phyloP scores from a whole-genome alignment of 2,113 vertebrate genomes.

The Lepus americanus region DNA sequence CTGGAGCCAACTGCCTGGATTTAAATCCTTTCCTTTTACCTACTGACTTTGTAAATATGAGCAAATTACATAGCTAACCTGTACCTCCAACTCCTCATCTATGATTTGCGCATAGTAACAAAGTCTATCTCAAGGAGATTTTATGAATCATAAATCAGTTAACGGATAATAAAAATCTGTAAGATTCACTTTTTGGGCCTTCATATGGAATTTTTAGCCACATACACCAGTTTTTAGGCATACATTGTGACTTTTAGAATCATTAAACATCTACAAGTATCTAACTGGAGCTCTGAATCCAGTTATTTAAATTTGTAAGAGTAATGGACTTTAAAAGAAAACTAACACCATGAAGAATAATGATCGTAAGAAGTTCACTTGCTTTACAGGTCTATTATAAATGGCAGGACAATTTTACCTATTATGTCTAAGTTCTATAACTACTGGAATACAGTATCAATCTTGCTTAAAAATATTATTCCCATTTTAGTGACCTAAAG shows the following conservation, averaged over 20 bases:
- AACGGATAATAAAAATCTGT: not conserved
- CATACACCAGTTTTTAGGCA: constrained; percentile 7
- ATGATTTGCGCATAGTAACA: not conserved
- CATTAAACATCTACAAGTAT: not conserved
- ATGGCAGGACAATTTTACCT: not conserved
- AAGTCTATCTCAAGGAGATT: not conserved
- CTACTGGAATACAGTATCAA: not conserved
- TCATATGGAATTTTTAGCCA: not conserved
- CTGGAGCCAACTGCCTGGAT: not conserved
- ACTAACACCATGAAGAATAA: not conserved
- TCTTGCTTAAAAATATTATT: not conserved
- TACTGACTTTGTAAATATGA: not conserved
- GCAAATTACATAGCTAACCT: not conserved
- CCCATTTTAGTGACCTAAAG: not conserved
- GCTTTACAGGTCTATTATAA: not conserved
- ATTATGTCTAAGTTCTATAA: not conserved
- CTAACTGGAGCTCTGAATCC: not conserved
- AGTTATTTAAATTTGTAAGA: not conserved
- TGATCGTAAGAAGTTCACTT: not conserved
- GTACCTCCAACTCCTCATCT: not conserved
- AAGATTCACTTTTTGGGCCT: not conserved
- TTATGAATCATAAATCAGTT: not conserved
- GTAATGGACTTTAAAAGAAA: not conserved
- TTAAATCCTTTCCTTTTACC: not conserved
- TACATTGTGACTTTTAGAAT: not conserved